Conservation (phyloP, 2,888 invertebrate genomes). For the Osmoderma eremita region DNA sequence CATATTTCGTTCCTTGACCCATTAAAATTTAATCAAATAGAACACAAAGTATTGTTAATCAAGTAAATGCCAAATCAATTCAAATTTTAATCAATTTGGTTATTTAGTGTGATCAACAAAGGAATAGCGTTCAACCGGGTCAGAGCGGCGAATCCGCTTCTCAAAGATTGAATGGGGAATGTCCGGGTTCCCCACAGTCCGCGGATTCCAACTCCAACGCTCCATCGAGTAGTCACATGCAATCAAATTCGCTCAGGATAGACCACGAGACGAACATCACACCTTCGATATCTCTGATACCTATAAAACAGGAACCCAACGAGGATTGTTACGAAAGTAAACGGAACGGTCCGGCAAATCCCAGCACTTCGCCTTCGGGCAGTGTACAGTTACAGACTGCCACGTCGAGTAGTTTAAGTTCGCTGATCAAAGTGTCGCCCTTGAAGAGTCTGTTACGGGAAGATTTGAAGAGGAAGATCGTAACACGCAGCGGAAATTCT, state of each 20-base stretch:
- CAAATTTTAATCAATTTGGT: too few relatives aligned
- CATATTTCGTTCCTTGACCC: too few relatives aligned
- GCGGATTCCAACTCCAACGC: constrained; percentile 81
- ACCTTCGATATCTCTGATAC: constrained; percentile 86
- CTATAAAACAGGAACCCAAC: constrained; percentile 78
- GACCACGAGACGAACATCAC: constrained; percentile 73
- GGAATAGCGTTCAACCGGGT: constrained; percentile 56
- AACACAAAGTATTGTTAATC: too few relatives aligned
- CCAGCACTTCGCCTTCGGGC: constrained; percentile 59
- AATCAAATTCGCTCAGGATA: constrained; percentile 60
- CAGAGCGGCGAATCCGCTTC: constrained; percentile 60
- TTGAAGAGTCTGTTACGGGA: constrained; percentile 85
- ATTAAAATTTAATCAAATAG: too few relatives aligned
- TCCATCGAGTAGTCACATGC: constrained; percentile 75
- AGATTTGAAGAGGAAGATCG: constrained; percentile 83
- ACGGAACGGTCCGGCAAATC: constrained; percentile 61
- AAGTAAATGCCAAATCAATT: too few relatives aligned
- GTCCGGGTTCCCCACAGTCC: constrained; percentile 82
- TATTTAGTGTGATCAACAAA: constrained; percentile 55
- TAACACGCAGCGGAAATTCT: constrained; percentile 70
- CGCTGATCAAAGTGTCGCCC: constrained; percentile 85
- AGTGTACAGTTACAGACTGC: constrained; percentile 61
- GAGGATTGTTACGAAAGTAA: constrained; percentile 65
- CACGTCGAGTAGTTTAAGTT: constrained; percentile 77
- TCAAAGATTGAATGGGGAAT: constrained; percentile 73